A percentile compares a stretch with the other conserved stretches of the same genome.
These are phyloP conservation scores for Brachyptera putata DNA, from an alignment of 2,888 invertebrate species.

Conservation along the genomic window DNA sequence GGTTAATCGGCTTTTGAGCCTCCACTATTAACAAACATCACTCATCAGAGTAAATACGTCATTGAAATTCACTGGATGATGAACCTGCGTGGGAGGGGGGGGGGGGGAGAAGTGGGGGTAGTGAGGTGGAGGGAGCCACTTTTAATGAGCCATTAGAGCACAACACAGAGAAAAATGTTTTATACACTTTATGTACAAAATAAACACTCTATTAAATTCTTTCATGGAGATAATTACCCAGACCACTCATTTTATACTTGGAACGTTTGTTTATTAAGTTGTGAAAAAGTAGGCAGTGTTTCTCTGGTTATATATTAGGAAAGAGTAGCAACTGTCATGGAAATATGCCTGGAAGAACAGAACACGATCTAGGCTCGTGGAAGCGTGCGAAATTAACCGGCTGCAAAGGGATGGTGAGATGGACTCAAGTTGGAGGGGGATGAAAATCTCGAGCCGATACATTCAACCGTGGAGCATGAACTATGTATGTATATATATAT, in stretches of 20 bases:
- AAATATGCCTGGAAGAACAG: background rate
- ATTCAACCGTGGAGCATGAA: background rate
- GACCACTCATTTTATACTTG: background rate
- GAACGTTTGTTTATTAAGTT: background rate
- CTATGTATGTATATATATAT: too few species aligned
- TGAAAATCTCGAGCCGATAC: constrained; percentile 1
- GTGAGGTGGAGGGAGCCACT: too few species aligned
- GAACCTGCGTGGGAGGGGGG: background rate
- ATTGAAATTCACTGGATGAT: background rate
- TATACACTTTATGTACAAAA: constrained; percentile 4
- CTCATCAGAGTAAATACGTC: too few species aligned
- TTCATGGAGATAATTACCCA: constrained; percentile 14
- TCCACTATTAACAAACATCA: constrained; percentile 2
- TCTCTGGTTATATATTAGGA: too few species aligned
- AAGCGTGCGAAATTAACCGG: background rate
- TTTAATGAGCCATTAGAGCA: constrained; percentile 20
- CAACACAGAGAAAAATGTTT: constrained; percentile 3
- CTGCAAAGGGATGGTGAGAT: constrained; percentile 1
- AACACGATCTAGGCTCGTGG: background rate
- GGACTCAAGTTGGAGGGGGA: background rate
- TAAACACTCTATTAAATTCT: constrained; percentile 6
- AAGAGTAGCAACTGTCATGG: background rate
- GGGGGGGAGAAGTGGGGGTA: background rate
- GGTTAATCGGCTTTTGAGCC: background rate
- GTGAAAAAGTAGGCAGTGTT: background rate